Percentiles rank a stretch among this genome's conserved stretches.
Conservation (phyloP, 1,140 invertebrate species). For the Marisa cornuarietis region DNA sequence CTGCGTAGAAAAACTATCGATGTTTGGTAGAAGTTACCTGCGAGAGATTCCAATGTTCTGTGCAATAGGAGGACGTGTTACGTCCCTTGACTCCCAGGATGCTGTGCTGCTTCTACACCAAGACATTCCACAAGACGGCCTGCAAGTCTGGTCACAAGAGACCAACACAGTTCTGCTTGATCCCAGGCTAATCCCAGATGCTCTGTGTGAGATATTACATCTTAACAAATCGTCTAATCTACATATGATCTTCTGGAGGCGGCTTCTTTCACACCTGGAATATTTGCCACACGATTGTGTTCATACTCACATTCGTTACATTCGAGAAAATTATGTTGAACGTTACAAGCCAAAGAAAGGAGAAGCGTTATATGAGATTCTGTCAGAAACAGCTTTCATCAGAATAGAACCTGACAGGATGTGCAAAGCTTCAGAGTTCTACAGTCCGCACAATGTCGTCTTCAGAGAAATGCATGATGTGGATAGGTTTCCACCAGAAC, state of each 20-base stretch:
- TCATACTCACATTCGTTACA: background rate
- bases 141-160: background rate
- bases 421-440: slow-evolving; percentile 8
- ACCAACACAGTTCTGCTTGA: background rate
- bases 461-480: background rate
- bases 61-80: background rate
- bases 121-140: background rate
- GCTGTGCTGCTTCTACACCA: background rate
- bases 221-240: background rate
- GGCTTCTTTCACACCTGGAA: background rate
- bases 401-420: background rate
- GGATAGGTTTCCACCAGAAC: slow-evolving; percentile 4
- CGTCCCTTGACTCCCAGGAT: background rate
- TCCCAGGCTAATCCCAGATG: background rate
- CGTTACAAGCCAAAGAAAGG: background rate
- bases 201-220: background rate
- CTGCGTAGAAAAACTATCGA: background rate
- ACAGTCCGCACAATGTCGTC: slow-evolving; percentile 1
- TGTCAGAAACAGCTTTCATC: slow-evolving; percentile 11
- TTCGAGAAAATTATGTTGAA: background rate
- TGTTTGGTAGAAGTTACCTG: background rate
- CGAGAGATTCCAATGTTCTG: slow-evolving; percentile 8
- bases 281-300: background rate
- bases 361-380: background rate
- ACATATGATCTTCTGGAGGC: background rate